A percentile compares a stretch with the other conserved stretches of the same genome.
These are phyloP conservation scores for Dolichotis patagonum DNA, from an alignment of 2,113 vertebrate species.

Conservation along the genomic window DNA sequence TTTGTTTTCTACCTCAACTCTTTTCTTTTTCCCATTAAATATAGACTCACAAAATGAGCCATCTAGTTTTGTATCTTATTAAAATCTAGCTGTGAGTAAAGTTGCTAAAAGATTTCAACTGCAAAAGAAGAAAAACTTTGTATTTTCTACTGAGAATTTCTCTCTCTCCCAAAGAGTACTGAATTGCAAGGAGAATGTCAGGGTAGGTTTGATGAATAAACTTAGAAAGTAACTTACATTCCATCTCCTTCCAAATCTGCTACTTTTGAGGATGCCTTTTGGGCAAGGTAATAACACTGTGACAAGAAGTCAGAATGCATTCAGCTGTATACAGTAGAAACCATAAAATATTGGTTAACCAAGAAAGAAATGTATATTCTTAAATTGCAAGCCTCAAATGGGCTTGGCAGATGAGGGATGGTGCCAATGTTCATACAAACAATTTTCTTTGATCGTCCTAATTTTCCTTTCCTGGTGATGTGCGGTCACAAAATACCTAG, in stretches of 20 bases:
- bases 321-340: not conserved
- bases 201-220: not conserved
- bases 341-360: not conserved
- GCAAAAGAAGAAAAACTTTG: not conserved
- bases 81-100: not conserved
- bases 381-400: not conserved
- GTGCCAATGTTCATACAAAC: not conserved
- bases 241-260: not conserved
- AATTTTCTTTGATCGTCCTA: not conserved
- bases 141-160: not conserved
- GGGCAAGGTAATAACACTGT: not conserved
- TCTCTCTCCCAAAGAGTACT: not conserved
- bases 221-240: not conserved
- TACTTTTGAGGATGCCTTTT: conserved; percentile 7
- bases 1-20: not conserved
- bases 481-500: not conserved
- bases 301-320: not conserved
- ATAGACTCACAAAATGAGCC: not conserved
- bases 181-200: not conserved
- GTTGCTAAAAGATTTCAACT: not conserved
- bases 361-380: not conserved
- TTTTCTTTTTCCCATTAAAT: not conserved
- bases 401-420: not conserved
- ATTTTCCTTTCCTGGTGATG: not conserved
- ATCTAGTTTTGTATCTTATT: not conserved